These are phyloP conservation scores for Aplysina aerophoba DNA, from an alignment of 37 sponge, comb jelly and placozoan genomes.

Conservation along the genomic window DNA sequence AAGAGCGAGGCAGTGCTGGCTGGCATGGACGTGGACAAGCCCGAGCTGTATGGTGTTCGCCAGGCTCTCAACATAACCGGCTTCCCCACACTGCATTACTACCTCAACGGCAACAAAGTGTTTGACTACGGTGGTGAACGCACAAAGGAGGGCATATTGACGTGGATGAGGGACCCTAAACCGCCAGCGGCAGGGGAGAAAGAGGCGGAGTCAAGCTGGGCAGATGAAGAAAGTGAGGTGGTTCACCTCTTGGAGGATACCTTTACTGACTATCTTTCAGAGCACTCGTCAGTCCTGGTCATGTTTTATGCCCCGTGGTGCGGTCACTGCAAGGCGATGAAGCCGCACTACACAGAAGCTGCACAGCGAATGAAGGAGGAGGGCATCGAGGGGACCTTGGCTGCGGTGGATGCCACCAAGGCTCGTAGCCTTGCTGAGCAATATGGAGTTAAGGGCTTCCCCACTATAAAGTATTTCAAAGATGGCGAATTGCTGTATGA, in stretches of 20 bases:
- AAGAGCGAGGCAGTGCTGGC: slow-evolving; percentile 77
- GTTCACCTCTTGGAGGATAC: slow-evolving; percentile 79
- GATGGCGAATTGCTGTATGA: slow-evolving; percentile 66
- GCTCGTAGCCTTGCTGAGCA: slow-evolving; percentile 59
- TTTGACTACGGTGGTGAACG: slow-evolving; percentile 68
- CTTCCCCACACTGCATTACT: slow-evolving; percentile 92
- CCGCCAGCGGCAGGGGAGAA: slow-evolving; percentile 16
- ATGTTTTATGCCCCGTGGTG: slow-evolving; percentile 98
- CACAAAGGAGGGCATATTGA: slow-evolving; percentile 65
- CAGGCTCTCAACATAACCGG: slow-evolving; percentile 87
- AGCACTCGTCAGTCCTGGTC: slow-evolving; percentile 85
- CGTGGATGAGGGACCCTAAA: slow-evolving; percentile 81
- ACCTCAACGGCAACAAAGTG: slow-evolving; percentile 66
- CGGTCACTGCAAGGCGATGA: slow-evolving; percentile 95
- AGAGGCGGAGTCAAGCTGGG: slow-evolving; percentile 60
- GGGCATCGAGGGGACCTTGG: slow-evolving; percentile 67
- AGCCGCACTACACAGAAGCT: slow-evolving; percentile 82
- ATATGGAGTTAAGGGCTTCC: slow-evolving; percentile 78
- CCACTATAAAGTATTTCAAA: slow-evolving; percentile 84
- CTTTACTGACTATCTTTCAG: slow-evolving; percentile 68
- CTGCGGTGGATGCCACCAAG: slow-evolving; percentile 87
- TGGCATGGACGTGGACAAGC: slow-evolving; percentile 86
- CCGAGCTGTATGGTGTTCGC: slow-evolving; percentile 57
- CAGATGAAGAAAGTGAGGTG: slow-evolving; percentile 73
- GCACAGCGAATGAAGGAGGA: slow-evolving; percentile 68